Evolutionary conservation across 2,797 vertebrate species (phyloP).

Genomic region (Loris lydekkerianus): DNA sequence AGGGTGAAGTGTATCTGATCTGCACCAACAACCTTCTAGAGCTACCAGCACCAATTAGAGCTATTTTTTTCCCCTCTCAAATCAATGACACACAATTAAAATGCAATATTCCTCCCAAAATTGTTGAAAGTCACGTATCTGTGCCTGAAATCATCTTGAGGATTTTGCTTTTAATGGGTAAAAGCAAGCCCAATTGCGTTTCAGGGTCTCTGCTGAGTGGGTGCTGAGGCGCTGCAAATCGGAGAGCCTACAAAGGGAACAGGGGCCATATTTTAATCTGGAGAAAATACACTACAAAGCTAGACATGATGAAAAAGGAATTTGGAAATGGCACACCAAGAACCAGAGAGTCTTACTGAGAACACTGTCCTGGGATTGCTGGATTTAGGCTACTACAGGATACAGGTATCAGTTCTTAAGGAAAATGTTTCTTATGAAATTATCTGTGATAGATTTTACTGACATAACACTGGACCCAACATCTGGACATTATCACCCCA

Average conservation of each 20-base stretch:
- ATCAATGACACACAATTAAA: slow-evolving; percentile 68
- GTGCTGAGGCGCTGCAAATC: not conserved
- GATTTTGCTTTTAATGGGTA: not conserved
- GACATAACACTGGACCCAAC: not conserved
- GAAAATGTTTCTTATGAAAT: not conserved
- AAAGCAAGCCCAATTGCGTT: not conserved
- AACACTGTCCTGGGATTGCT: not conserved
- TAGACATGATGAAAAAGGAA: not conserved
- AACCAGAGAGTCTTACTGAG: not conserved
- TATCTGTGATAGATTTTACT: not conserved
- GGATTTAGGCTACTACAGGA: too few relatives aligned
- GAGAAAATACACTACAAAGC: not conserved
- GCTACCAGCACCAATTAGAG: slow-evolving; percentile 51
- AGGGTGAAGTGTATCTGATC: slow-evolving; percentile 73
- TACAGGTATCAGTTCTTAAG: not conserved
- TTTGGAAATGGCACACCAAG: not conserved
- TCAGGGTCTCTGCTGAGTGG: not conserved
- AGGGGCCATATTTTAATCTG: not conserved
- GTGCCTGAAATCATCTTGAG: not conserved
- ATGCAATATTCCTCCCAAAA: slow-evolving; percentile 65
- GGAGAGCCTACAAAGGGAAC: not conserved
- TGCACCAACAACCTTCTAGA: slow-evolving; percentile 77
- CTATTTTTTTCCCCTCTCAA: slow-evolving; percentile 70
- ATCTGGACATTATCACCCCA: not conserved
- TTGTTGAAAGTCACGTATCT: not conserved